Evolutionary conservation across 2,888 invertebrate genomes (phyloP).

Genomic region (Apodemia hepburni): DNA sequence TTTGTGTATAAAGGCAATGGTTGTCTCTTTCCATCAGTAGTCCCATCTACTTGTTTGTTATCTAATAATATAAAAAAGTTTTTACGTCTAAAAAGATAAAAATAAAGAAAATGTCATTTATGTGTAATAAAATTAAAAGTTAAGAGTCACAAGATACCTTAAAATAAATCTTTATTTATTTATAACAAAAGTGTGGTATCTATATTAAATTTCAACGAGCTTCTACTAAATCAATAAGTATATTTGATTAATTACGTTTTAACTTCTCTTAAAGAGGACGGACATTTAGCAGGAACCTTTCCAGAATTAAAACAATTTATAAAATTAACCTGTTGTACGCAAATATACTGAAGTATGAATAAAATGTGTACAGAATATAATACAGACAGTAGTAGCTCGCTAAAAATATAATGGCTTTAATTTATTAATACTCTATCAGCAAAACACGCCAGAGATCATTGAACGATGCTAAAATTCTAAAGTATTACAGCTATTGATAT

Average conservation of each 20-base stretch:
- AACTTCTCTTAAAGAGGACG: conserved; percentile 26
- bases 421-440: background rate
- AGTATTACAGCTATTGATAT: background rate
- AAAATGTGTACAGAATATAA: background rate
- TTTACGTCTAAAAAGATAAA: no score
- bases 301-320: conserved; percentile 11
- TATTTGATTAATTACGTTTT: background rate
- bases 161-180: background rate
- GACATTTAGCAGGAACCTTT: conserved; percentile 27
- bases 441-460: conserved; percentile 12
- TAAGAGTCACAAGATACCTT: background rate
- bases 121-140: no score
- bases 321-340: background rate
- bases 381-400: background rate
- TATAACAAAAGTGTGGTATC: background rate
- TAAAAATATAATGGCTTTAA: background rate
- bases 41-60: no score
- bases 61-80: no score
- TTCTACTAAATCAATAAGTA: conserved; percentile 17
- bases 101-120: no score
- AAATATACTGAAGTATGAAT: background rate
- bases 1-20: no score
- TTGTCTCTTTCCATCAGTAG: no score
- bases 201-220: conserved; percentile 17
- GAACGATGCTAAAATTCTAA: conserved; percentile 2